Percentiles rank a stretch among this genome's conserved stretches.
Conservation (phyloP, 2,888 invertebrate species). For the Ophonus ardosiacus region DNA sequence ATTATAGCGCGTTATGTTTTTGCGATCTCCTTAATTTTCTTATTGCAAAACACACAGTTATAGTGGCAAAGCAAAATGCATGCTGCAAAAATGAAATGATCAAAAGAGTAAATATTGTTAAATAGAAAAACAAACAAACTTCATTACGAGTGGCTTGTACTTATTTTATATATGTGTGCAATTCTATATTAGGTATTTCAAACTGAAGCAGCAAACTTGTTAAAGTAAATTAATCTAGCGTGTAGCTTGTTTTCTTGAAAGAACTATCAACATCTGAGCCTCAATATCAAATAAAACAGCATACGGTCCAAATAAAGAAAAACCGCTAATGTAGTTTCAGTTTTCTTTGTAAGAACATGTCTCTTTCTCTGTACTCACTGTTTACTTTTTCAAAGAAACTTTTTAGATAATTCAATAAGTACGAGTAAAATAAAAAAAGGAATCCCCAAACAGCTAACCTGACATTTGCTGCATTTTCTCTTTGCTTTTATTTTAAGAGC, state of each 20-base stretch:
- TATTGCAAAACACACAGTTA: too few relatives aligned
- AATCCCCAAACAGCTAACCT: not conserved
- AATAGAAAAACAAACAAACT: too few relatives aligned
- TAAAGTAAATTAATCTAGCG: not conserved
- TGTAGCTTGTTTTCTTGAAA: not conserved
- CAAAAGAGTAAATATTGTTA: too few relatives aligned
- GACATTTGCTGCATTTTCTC: not conserved
- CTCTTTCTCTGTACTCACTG: not conserved
- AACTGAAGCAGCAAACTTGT: too few relatives aligned
- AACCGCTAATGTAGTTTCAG: not conserved
- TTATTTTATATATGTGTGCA: too few relatives aligned
- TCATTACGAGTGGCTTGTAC: too few relatives aligned
- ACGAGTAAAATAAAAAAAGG: not conserved
- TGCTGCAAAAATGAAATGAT: too few relatives aligned
- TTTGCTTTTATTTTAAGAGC: not conserved
- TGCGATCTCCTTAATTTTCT: too few relatives aligned
- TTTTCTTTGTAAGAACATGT: not conserved
- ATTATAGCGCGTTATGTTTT: too few relatives aligned
- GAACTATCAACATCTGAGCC: not conserved
- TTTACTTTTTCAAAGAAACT: not conserved
- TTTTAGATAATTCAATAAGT: slow-evolving; percentile 7
- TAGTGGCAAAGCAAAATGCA: too few relatives aligned
- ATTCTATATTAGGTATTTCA: too few relatives aligned
- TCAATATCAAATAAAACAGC: not conserved
- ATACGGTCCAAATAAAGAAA: not conserved